Conservation (phyloP, 1,140 invertebrate species). For the Papilio polyxenes region DNA sequence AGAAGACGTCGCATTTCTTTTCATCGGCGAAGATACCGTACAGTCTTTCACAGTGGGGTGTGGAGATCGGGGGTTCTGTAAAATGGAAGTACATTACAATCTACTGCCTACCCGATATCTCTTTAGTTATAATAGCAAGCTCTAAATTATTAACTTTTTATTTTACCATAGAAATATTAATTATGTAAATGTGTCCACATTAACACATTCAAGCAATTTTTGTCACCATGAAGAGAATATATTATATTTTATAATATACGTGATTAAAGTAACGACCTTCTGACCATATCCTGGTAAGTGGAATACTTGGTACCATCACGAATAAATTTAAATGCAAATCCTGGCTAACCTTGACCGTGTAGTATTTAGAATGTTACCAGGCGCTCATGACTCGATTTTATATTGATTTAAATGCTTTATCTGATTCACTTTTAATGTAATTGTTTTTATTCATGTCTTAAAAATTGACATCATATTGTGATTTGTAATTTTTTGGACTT, state of each 20-base stretch:
- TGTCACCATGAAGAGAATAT: neutral
- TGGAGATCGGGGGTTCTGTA: slow-evolving; percentile 91
- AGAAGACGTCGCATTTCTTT: slow-evolving; percentile 95
- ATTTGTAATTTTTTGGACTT: neutral
- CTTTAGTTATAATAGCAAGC: no score
- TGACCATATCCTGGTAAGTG: slow-evolving; percentile 36
- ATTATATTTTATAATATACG: neutral
- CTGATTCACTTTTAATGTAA: neutral
- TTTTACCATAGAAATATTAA: neutral
- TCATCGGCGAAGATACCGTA: slow-evolving; percentile 97
- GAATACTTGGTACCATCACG: slow-evolving; percentile 12
- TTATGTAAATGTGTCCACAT: slow-evolving; percentile 29
- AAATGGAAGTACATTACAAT: slow-evolving; percentile 32
- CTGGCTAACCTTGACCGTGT: slow-evolving; percentile 34
- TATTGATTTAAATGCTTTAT: slow-evolving; percentile 2
- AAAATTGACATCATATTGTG: no score
- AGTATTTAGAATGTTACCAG: slow-evolving; percentile 11
- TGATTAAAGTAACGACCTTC: slow-evolving; percentile 33
- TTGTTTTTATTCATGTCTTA: neutral
- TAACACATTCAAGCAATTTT: slow-evolving; percentile 23
- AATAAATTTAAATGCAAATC: slow-evolving; percentile 37
- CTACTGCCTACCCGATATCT: neutral
- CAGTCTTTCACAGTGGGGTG: slow-evolving; percentile 91
- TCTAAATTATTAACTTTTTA: no score
- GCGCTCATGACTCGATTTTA: neutral